Percentiles rank a stretch among this genome's conserved stretches.
phyloP scores from a whole-genome alignment of 2,797 vertebrate genomes.

The Agapornis canus region DNA sequence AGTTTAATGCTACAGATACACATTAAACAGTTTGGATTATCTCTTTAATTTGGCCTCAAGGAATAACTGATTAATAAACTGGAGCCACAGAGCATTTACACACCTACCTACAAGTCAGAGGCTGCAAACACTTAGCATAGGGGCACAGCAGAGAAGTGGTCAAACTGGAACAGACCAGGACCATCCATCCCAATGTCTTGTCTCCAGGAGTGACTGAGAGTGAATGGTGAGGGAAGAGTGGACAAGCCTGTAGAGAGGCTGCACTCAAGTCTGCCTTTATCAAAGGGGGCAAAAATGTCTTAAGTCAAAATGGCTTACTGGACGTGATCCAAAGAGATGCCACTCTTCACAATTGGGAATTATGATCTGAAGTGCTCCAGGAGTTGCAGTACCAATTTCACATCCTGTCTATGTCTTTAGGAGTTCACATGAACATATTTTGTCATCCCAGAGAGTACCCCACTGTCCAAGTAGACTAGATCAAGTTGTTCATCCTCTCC shows the following conservation, averaged over 20 bases:
- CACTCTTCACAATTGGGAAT: neutral
- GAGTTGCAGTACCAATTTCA: neutral
- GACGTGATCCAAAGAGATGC: neutral
- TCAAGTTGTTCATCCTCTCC: neutral
- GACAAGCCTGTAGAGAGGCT: neutral
- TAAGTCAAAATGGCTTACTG: neutral
- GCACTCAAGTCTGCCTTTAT: neutral
- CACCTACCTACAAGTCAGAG: neutral
- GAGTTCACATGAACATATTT: neutral
- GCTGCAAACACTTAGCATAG: neutral
- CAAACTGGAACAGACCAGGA: neutral
- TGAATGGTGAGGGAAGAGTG: neutral
- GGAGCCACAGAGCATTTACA: neutral
- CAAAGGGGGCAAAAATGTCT: neutral
- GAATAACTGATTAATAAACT: neutral
- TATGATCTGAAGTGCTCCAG: neutral
- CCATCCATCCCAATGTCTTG: accelerated
- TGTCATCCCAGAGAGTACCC: neutral
- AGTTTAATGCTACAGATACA: neutral
- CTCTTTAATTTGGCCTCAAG: neutral
- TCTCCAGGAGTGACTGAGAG: neutral
- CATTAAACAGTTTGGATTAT: neutral
- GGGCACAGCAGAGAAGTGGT: neutral
- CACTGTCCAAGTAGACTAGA: neutral
- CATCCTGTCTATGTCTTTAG: neutral